These are phyloP conservation scores for Amphiduros pacificus DNA, from an alignment of 2,888 invertebrate species.

Conservation along the genomic window DNA sequence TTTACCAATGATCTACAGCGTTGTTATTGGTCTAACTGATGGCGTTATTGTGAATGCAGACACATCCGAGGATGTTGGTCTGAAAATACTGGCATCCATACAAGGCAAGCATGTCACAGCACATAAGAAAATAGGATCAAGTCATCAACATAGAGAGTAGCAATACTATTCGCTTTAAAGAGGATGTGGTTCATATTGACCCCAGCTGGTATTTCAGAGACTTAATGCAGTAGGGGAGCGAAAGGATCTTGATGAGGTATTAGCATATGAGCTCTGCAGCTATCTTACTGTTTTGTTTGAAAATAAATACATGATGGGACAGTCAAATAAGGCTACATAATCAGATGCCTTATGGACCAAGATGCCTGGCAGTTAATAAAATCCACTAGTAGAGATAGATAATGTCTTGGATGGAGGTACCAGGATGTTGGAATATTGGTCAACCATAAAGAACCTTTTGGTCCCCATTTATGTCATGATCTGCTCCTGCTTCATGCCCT, in stretches of 20 bases:
- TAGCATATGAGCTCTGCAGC: constrained; percentile 16
- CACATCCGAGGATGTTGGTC: constrained; percentile 26
- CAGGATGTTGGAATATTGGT: too few relatives aligned
- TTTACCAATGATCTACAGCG: constrained; percentile 30
- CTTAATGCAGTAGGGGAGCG: constrained; percentile 20
- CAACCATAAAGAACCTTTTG: neutral
- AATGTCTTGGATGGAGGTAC: constrained; percentile 22
- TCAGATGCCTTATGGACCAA: constrained; percentile 5
- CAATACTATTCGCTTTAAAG: constrained; percentile 12
- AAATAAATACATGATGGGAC: neutral
- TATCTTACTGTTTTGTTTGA: constrained; percentile 21
- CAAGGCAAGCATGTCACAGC: constrained; percentile 20
- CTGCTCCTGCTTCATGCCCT: neutral
- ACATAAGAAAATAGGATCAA: constrained; percentile 23
- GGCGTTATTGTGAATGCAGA: constrained; percentile 31
- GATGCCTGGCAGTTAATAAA: neutral
- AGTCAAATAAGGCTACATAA: neutral
- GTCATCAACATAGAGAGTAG: constrained; percentile 21
- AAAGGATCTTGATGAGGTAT: constrained; percentile 7
- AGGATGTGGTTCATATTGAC: constrained; percentile 29
- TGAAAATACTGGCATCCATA: constrained; percentile 22
- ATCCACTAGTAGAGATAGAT: neutral
- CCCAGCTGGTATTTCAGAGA: constrained; percentile 35
- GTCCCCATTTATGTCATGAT: neutral
- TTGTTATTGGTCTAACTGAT: constrained; percentile 33